These are phyloP conservation scores for Zygothrica quintamaculata DNA, from an alignment of 2,888 invertebrate genomes.

Conservation along the genomic window DNA sequence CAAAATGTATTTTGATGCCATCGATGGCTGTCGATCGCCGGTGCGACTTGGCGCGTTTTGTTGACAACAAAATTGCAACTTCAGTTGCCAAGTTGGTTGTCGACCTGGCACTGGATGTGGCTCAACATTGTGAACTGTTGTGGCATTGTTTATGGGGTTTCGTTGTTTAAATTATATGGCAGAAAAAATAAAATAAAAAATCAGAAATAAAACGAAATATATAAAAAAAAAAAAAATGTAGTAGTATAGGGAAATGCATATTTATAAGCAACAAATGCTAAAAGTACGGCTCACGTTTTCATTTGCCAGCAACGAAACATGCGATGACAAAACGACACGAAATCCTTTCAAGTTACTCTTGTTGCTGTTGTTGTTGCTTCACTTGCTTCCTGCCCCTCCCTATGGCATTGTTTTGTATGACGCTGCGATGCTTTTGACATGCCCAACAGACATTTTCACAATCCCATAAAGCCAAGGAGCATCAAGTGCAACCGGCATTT, in stretches of 20 bases:
- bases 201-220: neutral
- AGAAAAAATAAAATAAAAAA: conserved; percentile 27
- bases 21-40: conserved; percentile 48
- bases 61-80: conserved; percentile 78
- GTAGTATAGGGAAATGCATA: conserved; percentile 69
- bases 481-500: conserved; percentile 65
- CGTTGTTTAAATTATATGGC: conserved; percentile 73
- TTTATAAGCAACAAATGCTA: conserved; percentile 69
- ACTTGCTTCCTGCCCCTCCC: conserved; percentile 4
- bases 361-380: conserved; percentile 1
- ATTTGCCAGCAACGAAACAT: conserved; percentile 71
- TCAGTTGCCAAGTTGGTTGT: conserved; percentile 56
- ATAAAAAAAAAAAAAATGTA: conserved; percentile 28
- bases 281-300: conserved; percentile 70
- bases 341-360: conserved; percentile 60
- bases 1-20: no score
- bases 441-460: conserved; percentile 78
- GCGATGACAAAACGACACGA: conserved; percentile 82
- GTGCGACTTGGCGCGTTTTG: conserved; percentile 59
- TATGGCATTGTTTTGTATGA: conserved; percentile 31
- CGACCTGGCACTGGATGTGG: conserved; percentile 30
- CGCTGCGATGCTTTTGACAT: conserved; percentile 68
- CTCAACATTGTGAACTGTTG: neutral
- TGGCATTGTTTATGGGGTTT: conserved; percentile 72
- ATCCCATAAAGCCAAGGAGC: conserved; percentile 72